Percentiles rank a stretch among this genome's conserved stretches.
Evolutionary conservation across 2,888 invertebrate species (phyloP).

Genomic region (Caenorhabditis virilis): DNA sequence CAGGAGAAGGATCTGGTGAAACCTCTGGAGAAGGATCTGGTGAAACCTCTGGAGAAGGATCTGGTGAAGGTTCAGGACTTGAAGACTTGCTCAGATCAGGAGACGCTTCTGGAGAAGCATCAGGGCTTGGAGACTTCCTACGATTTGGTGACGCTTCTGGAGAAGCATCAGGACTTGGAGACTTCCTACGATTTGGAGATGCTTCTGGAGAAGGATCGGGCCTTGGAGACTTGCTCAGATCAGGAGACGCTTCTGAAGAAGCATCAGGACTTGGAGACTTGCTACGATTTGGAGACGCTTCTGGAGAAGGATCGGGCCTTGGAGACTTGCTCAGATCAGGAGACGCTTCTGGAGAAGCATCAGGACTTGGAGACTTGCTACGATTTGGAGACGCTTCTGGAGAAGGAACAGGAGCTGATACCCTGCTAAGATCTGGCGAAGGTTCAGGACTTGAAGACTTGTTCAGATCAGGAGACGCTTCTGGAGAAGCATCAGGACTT

Average conservation of each 20-base stretch:
- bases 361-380: too few species aligned
- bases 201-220: constrained; percentile 19
- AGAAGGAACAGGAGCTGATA: too few species aligned
- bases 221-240: constrained; percentile 10
- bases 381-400: too few species aligned
- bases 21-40: constrained; percentile 19
- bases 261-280: constrained; percentile 16
- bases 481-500: constrained; percentile 16
- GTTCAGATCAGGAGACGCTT: constrained; percentile 13
- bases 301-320: constrained; percentile 19
- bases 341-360: too few species aligned
- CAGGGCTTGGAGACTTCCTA: constrained; percentile 11
- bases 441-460: constrained; percentile 14
- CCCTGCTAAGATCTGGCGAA: too few species aligned
- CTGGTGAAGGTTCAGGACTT: constrained; percentile 22
- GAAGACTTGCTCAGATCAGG: constrained; percentile 15
- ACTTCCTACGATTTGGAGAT: constrained; percentile 16
- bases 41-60: constrained; percentile 12
- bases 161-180: constrained; percentile 15
- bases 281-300: too few species aligned
- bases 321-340: too few species aligned
- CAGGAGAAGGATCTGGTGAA: constrained; percentile 16
- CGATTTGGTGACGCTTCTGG: constrained; percentile 25
- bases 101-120: constrained; percentile 12
- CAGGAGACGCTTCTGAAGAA: constrained; percentile 19